A percentile compares a stretch with the other conserved stretches of the same genome.
These are phyloP conservation scores for Brachynemurus nebulosus DNA, from an alignment of 2,888 invertebrate species.

Conservation along the genomic window DNA sequence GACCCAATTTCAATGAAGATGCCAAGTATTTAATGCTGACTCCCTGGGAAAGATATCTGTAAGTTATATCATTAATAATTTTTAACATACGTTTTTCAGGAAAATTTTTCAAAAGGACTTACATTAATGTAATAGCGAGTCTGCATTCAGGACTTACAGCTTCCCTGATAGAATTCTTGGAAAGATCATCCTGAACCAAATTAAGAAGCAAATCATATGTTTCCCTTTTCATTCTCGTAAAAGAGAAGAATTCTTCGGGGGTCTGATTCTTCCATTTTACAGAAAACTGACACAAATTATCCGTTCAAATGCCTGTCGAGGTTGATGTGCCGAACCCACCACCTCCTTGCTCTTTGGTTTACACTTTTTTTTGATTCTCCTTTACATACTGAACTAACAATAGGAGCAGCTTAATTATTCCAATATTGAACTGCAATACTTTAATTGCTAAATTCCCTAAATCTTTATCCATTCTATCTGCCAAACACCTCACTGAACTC, in stretches of 20 bases:
- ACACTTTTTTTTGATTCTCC: no score
- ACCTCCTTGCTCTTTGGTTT: slow-evolving; percentile 1
- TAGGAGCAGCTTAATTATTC: no score
- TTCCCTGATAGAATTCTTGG: slow-evolving; percentile 8
- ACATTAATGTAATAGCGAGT: slow-evolving; percentile 11
- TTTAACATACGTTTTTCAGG: background rate
- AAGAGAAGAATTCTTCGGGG: slow-evolving; percentile 10
- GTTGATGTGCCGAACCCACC: slow-evolving; percentile 7
- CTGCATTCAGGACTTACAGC: slow-evolving; percentile 10
- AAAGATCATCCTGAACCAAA: slow-evolving; percentile 7
- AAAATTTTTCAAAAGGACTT: background rate
- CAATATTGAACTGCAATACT: no score
- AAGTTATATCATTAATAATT: slow-evolving; percentile 2
- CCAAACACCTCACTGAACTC: no score
- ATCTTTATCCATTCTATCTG: no score
- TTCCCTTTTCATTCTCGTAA: slow-evolving; percentile 10
- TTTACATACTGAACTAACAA: no score
- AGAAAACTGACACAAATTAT: no score
- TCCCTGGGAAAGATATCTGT: slow-evolving; percentile 15
- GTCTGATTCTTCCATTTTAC: slow-evolving; percentile 12
- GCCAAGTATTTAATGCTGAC: slow-evolving; percentile 13
- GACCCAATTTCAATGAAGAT: no score
- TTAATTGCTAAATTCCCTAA: no score
- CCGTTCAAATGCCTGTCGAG: background rate
- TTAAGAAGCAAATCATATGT: slow-evolving; percentile 12